A percentile compares a stretch with the other conserved stretches of the same genome.
Evolutionary conservation across 92 coral and sea anemone species (phyloP).

Genomic region (Siderastrea radians): DNA sequence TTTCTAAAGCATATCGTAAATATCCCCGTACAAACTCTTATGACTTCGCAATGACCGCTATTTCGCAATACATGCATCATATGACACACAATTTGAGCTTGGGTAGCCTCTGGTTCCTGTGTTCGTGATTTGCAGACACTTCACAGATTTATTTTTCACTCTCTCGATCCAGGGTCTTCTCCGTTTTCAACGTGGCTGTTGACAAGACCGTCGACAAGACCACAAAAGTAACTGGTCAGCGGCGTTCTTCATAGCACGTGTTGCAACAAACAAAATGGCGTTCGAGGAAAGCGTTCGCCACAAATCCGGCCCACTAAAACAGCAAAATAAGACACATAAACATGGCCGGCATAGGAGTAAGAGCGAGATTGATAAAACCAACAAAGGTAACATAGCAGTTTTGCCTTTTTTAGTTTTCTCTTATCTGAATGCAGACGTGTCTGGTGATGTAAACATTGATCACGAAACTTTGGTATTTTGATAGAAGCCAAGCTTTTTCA

Average conservation of each 20-base stretch:
- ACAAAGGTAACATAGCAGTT: constrained; percentile 71
- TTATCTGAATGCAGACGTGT: neutral
- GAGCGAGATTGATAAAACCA: constrained; percentile 83
- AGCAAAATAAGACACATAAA: constrained; percentile 97
- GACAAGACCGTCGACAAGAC: neutral
- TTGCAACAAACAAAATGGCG: constrained; percentile 92
- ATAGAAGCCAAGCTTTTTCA: no score
- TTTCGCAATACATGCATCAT: no score
- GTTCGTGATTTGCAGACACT: no score
- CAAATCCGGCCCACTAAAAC: constrained; percentile 95
- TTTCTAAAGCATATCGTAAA: no score
- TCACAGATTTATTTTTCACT: no score
- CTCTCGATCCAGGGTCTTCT: neutral
- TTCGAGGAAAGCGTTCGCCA: constrained; percentile 75
- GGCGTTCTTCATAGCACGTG: constrained; percentile 72
- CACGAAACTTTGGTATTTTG: neutral
- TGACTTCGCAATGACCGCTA: no score
- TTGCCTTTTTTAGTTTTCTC: neutral
- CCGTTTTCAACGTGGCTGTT: neutral
- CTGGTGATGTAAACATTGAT: neutral
- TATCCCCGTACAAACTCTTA: no score
- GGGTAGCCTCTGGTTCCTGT: no score
- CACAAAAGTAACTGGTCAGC: constrained; percentile 31
- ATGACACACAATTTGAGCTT: no score
- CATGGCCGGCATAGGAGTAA: constrained; percentile 95